Conservation (phyloP, 2,113 vertebrate species). For the Nettapus auritus region DNA sequence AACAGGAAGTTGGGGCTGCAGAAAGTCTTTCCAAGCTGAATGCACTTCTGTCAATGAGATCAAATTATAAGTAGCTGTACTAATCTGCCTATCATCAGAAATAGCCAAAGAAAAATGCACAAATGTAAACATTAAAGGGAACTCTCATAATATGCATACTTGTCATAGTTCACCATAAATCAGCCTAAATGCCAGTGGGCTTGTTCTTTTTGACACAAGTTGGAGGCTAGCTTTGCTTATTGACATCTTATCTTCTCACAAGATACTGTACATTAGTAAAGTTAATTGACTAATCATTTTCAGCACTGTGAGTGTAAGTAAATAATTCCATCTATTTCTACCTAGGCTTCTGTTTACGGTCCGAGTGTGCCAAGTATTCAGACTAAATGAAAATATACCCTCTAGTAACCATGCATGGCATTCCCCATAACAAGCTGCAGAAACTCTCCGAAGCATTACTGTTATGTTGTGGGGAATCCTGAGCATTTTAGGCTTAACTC, state of each 20-base stretch:
- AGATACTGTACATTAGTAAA: slow-evolving; percentile 75
- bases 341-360: slow-evolving; percentile 88
- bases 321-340: slow-evolving; percentile 86
- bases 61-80: slow-evolving; percentile 52
- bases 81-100: slow-evolving; percentile 70
- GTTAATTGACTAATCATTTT: slow-evolving; percentile 91
- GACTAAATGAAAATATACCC: slow-evolving; percentile 97
- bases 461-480: slow-evolving; percentile 93
- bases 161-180: slow-evolving; percentile 55
- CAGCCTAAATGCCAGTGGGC: not conserved
- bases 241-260: slow-evolving; percentile 60
- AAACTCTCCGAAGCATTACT: slow-evolving; percentile 87
- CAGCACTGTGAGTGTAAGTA: slow-evolving; percentile 80
- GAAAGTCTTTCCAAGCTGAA: slow-evolving; percentile 18
- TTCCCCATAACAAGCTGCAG: slow-evolving; percentile 95
- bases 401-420: slow-evolving; percentile 87
- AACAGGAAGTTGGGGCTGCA: not conserved
- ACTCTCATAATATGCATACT: slow-evolving; percentile 66
- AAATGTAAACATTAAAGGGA: slow-evolving; percentile 76
- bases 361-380: slow-evolving; percentile 91
- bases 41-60: slow-evolving; percentile 57
- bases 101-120: slow-evolving; percentile 69
- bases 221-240: slow-evolving; percentile 2
- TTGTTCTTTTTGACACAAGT: not conserved
- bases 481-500: slow-evolving; percentile 89